phyloP scores from a whole-genome alignment of 2,888 invertebrate genomes.

The Tipula unca region DNA sequence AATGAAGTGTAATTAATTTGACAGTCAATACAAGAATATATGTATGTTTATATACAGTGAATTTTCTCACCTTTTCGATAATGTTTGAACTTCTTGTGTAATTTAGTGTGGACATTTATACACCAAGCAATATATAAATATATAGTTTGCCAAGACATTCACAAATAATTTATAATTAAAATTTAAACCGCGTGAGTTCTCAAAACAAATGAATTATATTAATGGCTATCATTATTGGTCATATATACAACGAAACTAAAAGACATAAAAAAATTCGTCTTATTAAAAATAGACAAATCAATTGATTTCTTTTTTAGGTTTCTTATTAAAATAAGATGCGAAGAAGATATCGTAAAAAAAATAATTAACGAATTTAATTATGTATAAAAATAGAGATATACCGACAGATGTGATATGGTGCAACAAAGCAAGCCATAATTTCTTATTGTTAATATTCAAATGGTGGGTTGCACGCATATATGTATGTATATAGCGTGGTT shows the following conservation, averaged over 20 bases:
- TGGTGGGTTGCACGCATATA: background rate
- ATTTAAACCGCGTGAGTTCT: background rate
- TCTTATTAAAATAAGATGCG: background rate
- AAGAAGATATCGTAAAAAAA: background rate
- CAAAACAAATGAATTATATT: background rate
- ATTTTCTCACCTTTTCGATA: background rate
- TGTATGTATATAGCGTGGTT: background rate
- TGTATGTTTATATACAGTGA: background rate
- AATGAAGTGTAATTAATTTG: background rate
- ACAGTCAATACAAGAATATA: background rate
- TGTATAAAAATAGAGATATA: background rate
- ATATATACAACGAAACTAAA: background rate
- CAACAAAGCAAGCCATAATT: background rate
- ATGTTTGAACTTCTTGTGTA: background rate
- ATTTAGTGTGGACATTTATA: background rate
- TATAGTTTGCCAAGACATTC: background rate
- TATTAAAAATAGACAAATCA: slow-evolving; percentile 8
- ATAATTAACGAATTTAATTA: background rate
- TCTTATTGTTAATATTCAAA: background rate
- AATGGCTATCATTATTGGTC: background rate
- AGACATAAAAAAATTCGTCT: background rate
- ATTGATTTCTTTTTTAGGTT: background rate
- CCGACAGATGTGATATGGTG: background rate
- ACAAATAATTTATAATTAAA: background rate
- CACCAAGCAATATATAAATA: no score